Percentiles rank a stretch among this genome's conserved stretches.
These are phyloP conservation scores for Nebria brevicollis DNA, from an alignment of 2,888 invertebrate species.

Conservation along the genomic window DNA sequence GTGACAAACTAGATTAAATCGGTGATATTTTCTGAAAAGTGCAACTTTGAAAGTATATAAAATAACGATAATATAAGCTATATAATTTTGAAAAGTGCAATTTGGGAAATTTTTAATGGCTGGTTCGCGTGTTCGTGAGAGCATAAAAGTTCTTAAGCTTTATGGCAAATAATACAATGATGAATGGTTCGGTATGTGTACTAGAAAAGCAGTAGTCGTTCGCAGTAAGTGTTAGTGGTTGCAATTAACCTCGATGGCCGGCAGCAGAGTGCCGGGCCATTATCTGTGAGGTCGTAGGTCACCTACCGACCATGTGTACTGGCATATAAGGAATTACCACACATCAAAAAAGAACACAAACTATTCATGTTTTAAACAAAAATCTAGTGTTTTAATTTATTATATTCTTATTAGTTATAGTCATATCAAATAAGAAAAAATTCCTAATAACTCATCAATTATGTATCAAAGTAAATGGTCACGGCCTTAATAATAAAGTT, in stretches of 20 bases:
- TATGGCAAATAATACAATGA: constrained; percentile 21
- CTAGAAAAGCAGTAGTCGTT: constrained; percentile 10
- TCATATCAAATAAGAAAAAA: too few relatives aligned
- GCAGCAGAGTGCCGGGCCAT: constrained; percentile 25
- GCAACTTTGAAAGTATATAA: neutral
- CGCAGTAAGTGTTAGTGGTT: neutral
- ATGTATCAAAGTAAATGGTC: too few relatives aligned
- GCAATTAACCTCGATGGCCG: constrained; percentile 25
- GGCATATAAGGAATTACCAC: neutral
- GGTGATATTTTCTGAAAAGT: neutral
- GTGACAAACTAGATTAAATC: too few relatives aligned
- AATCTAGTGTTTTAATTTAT: too few relatives aligned
- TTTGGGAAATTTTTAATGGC: constrained; percentile 4
- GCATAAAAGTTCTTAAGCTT: constrained; percentile 19
- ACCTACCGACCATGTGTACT: constrained; percentile 3
- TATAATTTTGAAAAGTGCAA: neutral
- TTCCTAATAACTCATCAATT: too few relatives aligned
- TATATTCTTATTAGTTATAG: too few relatives aligned
- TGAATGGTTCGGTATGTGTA: constrained; percentile 7
- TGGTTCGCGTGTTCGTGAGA: constrained; percentile 4
- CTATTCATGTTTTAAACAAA: neutral
- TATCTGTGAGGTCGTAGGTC: constrained; percentile 22
- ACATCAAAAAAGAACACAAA: neutral
- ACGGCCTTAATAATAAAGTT: too few relatives aligned
- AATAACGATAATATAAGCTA: neutral